A percentile compares a stretch with the other conserved stretches of the same genome.
phyloP scores from a whole-genome alignment of 2,888 invertebrate genomes.

The Exephanes ischioxanthus region DNA sequence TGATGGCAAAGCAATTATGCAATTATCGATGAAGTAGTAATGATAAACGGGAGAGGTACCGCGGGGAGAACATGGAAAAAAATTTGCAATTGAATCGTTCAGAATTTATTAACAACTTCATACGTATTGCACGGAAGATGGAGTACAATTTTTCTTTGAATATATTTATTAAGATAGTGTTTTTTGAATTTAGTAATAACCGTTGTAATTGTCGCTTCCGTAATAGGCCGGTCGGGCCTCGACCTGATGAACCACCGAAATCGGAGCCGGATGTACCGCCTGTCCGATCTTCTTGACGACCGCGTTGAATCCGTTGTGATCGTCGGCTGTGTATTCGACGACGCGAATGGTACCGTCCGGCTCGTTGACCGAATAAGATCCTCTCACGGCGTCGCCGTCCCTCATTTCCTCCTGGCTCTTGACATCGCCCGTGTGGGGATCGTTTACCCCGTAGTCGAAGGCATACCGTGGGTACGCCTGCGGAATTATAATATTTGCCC shows the following conservation, averaged over 20 bases:
- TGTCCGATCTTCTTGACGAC: constrained; percentile 81
- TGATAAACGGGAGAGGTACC: neutral
- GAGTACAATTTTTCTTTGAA: neutral
- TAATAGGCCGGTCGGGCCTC: constrained; percentile 53
- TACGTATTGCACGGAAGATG: neutral
- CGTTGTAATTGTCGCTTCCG: constrained; percentile 41
- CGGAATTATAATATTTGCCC: constrained; percentile 32
- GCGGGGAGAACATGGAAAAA: neutral
- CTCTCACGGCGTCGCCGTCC: constrained; percentile 79
- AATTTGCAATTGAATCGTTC: constrained; percentile 24
- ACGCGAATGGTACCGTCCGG: constrained; percentile 80
- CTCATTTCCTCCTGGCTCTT: constrained; percentile 80
- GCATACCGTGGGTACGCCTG: constrained; percentile 79
- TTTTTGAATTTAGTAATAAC: constrained; percentile 43
- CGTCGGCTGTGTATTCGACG: constrained; percentile 80
- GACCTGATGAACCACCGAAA: constrained; percentile 50
- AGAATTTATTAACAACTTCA: constrained; percentile 28
- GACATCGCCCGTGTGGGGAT: constrained; percentile 80
- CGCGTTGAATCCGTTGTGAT: constrained; percentile 81
- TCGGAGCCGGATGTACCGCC: constrained; percentile 73
- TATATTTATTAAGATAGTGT: neutral
- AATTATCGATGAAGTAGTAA: constrained; percentile 1
- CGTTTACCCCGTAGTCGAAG: constrained; percentile 80
- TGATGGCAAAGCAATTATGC: constrained; percentile 6
- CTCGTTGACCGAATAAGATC: constrained; percentile 79